Evolutionary conservation across 1,140 invertebrate genomes (phyloP).

Genomic region (Cyrtorhinus lividipennis): DNA sequence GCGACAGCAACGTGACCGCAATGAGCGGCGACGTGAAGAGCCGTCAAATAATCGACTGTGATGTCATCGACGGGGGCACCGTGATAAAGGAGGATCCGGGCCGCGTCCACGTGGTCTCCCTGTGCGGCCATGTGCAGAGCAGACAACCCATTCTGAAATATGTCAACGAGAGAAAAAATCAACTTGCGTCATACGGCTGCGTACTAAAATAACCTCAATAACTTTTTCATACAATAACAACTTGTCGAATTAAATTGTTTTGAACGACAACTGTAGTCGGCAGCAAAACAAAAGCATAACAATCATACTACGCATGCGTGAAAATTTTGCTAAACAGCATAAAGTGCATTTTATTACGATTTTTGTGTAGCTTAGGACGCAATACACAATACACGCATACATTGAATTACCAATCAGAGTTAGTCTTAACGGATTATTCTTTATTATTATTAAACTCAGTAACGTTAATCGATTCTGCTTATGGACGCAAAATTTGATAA

Average conservation of each 20-base stretch:
- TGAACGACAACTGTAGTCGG: neutral
- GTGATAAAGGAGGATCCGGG: slow-evolving; percentile 77
- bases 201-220: neutral
- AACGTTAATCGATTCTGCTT: no score
- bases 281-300: neutral
- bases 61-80: slow-evolving; percentile 94
- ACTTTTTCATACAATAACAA: slow-evolving; percentile 2
- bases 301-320: no score
- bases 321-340: no score
- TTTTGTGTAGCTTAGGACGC: no score
- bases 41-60: slow-evolving; percentile 93
- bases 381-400: no score
- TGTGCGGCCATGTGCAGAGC: slow-evolving; percentile 89
- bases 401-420: no score
- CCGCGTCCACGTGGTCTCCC: slow-evolving; percentile 92
- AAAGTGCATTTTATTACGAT: no score
- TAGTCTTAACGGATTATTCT: no score
- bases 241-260: neutral
- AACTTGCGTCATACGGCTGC: neutral
- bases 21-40: slow-evolving; percentile 90
- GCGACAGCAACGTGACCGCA: slow-evolving; percentile 90
- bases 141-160: slow-evolving; percentile 69
- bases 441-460: no score
- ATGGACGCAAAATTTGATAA: no score
- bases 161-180: slow-evolving; percentile 22